These are phyloP conservation scores for Unio delphinus DNA, from an alignment of 2,888 invertebrate genomes.

Conservation along the genomic window DNA sequence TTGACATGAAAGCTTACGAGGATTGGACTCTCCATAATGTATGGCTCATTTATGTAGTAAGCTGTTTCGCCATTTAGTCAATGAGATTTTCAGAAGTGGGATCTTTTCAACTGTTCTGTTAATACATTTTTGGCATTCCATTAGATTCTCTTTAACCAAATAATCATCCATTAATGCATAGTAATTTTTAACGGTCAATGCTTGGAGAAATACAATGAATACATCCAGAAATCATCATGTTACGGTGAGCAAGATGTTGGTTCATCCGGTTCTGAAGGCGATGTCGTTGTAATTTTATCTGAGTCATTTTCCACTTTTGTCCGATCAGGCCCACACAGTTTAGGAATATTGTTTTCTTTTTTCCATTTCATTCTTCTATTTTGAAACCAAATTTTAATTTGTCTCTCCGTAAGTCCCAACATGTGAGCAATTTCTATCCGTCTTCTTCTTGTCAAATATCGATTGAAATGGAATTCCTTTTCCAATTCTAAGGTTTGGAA, in stretches of 20 bases:
- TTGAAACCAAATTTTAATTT: conserved; percentile 83
- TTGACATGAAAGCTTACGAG: too few species aligned
- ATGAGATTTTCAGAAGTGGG: too few species aligned
- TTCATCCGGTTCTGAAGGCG: conserved; percentile 41
- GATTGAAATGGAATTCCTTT: conserved; percentile 98
- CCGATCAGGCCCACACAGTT: conserved; percentile 60
- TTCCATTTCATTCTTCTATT: conserved; percentile 96
- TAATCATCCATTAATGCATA: too few species aligned
- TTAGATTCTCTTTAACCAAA: too few species aligned
- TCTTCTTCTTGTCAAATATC: conserved; percentile 96
- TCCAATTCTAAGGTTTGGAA: conserved; percentile 98
- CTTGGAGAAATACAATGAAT: too few species aligned
- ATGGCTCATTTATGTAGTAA: too few species aligned
- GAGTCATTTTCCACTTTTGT: conserved; percentile 49
- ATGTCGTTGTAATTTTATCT: conserved; percentile 25
- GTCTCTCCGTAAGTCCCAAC: conserved; percentile 94
- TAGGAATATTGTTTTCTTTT: conserved; percentile 64
- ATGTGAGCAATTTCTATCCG: conserved; percentile 98
- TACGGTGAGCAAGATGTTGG: conserved; percentile 34
- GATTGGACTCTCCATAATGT: too few species aligned
- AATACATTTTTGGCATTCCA: too few species aligned
- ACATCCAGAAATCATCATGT: neutral
- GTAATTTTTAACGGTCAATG: too few species aligned
- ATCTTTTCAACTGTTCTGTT: too few species aligned
- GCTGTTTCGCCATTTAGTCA: too few species aligned